A percentile compares a stretch with the other conserved stretches of the same genome.
phyloP scores from a whole-genome alignment of 2,113 vertebrate genomes.

The Lanius collurio region DNA sequence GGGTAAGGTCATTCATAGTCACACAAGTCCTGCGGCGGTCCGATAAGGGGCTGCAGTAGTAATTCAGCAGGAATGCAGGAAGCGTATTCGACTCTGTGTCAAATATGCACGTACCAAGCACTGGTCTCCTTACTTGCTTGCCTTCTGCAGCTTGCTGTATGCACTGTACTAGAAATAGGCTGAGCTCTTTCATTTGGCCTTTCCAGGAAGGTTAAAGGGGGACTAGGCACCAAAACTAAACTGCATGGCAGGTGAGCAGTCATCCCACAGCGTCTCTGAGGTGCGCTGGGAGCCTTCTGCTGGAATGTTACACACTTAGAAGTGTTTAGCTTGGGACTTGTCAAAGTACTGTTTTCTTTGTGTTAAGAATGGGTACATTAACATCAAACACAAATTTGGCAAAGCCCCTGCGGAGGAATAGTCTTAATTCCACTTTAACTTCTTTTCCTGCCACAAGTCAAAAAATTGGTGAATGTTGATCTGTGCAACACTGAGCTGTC shows the following conservation, averaged over 20 bases:
- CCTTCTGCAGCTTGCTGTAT: background rate
- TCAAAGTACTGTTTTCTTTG: background rate
- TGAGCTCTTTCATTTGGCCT: background rate
- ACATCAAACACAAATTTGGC: background rate
- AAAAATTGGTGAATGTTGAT: background rate
- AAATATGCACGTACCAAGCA: background rate
- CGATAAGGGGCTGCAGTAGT: background rate
- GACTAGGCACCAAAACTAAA: background rate
- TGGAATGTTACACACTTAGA: background rate
- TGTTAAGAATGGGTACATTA: background rate
- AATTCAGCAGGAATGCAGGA: background rate
- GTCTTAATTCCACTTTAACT: background rate
- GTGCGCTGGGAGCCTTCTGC: background rate
- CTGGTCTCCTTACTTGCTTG: background rate
- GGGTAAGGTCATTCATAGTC: conserved; percentile 65
- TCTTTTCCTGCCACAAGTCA: background rate
- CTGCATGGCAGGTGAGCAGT: background rate
- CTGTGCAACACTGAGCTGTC: background rate
- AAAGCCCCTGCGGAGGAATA: background rate
- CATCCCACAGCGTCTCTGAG: background rate
- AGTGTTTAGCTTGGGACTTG: background rate
- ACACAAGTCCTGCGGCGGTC: fast-evolving
- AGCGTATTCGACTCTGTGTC: background rate
- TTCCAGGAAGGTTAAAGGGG: background rate
- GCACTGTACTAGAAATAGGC: background rate